A percentile compares a stretch with the other conserved stretches of the same genome.
These are phyloP conservation scores for Campoletis raptor DNA, from an alignment of 2,888 invertebrate genomes.

Conservation along the genomic window DNA sequence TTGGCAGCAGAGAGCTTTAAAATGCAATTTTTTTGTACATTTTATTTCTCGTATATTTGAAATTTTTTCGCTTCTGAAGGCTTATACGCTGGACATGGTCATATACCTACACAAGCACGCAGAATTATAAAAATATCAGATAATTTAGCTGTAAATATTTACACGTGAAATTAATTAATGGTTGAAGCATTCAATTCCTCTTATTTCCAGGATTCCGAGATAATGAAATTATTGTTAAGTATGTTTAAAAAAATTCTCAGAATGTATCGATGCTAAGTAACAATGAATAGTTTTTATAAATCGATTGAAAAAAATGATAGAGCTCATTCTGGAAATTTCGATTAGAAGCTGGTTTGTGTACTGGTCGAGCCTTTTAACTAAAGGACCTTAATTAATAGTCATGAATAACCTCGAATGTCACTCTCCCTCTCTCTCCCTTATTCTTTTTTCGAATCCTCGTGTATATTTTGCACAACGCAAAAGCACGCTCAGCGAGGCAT, in stretches of 20 bases:
- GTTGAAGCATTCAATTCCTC: neutral
- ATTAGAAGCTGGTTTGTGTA: neutral
- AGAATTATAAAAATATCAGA: neutral
- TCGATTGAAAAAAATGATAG: neutral
- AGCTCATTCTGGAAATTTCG: neutral
- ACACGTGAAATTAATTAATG: neutral
- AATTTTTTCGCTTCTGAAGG: neutral
- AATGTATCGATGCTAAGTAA: neutral
- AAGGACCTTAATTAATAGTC: neutral
- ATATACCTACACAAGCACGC: neutral
- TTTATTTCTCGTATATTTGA: neutral
- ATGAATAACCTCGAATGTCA: conserved; percentile 24
- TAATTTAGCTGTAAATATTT: neutral
- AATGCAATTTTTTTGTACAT: neutral
- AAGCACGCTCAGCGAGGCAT: conserved; percentile 78
- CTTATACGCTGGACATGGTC: neutral
- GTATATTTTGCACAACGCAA: conserved; percentile 78
- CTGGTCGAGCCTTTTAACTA: neutral
- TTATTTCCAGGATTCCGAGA: neutral
- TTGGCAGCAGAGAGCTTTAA: conserved; percentile 1
- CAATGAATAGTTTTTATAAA: neutral
- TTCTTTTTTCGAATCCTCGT: conserved; percentile 41
- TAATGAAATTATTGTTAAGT: too few species aligned
- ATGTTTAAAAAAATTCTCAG: too few species aligned
- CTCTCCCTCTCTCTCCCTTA: conserved; percentile 59